These are phyloP conservation scores for Oceanites oceanicus DNA, from an alignment of 2,113 vertebrate species.

Conservation along the genomic window DNA sequence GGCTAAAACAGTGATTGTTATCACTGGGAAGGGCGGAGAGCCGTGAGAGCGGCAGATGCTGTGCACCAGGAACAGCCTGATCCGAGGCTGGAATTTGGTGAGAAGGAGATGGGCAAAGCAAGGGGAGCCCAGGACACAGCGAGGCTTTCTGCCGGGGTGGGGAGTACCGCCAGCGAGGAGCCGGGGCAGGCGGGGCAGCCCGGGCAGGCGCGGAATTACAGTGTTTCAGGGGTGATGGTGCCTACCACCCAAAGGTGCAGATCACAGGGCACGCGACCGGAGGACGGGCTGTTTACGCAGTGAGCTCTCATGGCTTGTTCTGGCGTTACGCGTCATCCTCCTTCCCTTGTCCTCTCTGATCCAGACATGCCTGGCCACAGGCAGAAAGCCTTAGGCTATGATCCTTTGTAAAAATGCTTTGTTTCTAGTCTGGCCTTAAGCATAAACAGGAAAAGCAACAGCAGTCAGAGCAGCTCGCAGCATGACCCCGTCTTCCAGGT, in stretches of 20 bases:
- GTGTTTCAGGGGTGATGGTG: no score
- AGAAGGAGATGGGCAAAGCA: background rate
- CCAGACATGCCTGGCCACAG: slow-evolving; percentile 16
- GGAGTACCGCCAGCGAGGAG: background rate
- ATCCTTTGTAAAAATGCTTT: slow-evolving; percentile 4
- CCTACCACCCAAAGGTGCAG: rapidly evolving
- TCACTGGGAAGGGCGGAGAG: background rate
- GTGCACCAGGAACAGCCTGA: background rate
- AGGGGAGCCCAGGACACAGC: background rate
- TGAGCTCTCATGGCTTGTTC: rapidly evolving
- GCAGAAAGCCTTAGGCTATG: background rate
- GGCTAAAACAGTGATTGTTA: background rate
- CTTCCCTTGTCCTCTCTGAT: background rate
- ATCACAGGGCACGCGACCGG: rapidly evolving
- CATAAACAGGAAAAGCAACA: slow-evolving; percentile 46
- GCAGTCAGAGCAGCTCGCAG: background rate
- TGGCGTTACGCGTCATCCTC: background rate
- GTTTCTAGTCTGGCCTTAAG: slow-evolving; percentile 39
- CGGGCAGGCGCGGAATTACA: rapidly evolving
- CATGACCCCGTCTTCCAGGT: background rate
- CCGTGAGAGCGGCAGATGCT: rapidly evolving
- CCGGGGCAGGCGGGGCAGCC: background rate
- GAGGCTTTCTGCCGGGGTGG: background rate
- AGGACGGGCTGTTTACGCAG: background rate
- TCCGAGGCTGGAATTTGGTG: background rate